Percentiles rank a stretch among this genome's conserved stretches.
phyloP scores from a whole-genome alignment of 2,888 invertebrate species.

The Xestobium rufovillosum region DNA sequence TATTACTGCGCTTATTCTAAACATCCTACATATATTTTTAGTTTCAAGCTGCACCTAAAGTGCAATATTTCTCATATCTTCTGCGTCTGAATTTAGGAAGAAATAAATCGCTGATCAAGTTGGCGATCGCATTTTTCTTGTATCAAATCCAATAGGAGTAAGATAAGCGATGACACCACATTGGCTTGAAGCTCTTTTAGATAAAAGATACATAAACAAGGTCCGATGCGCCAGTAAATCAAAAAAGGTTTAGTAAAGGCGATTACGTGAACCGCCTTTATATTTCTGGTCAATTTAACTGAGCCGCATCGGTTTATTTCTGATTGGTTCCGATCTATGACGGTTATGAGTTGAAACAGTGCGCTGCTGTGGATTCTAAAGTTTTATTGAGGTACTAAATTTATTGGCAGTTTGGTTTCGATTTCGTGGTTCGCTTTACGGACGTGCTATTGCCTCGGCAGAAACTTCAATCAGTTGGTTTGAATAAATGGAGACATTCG shows the following conservation, averaged over 20 bases:
- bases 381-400: constrained; percentile 17
- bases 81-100: constrained; percentile 10
- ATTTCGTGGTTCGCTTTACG: constrained; percentile 17
- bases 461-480: too few species aligned
- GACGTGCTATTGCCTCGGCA: constrained; percentile 12
- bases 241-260: constrained; percentile 13
- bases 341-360: constrained; percentile 21
- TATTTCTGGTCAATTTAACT: constrained; percentile 31
- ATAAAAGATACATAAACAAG: constrained; percentile 14
- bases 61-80: constrained; percentile 7
- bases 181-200: too few species aligned
- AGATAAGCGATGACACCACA: too few species aligned
- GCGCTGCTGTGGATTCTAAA: constrained; percentile 17
- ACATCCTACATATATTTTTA: too few species aligned
- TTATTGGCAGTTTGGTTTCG: constrained; percentile 16
- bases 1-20: too few species aligned
- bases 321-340: constrained; percentile 28
- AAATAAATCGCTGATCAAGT: constrained; percentile 17
- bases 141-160: constrained; percentile 13
- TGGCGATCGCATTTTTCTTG: constrained; percentile 13
- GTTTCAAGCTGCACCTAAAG: too few species aligned
- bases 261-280: constrained; percentile 21
- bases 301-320: constrained; percentile 28
- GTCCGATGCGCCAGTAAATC: constrained; percentile 16
- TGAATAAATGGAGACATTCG: too few species aligned